Evolutionary conservation across 2,888 invertebrate genomes (phyloP).

Genomic region (Trypoxylon attenuatum): DNA sequence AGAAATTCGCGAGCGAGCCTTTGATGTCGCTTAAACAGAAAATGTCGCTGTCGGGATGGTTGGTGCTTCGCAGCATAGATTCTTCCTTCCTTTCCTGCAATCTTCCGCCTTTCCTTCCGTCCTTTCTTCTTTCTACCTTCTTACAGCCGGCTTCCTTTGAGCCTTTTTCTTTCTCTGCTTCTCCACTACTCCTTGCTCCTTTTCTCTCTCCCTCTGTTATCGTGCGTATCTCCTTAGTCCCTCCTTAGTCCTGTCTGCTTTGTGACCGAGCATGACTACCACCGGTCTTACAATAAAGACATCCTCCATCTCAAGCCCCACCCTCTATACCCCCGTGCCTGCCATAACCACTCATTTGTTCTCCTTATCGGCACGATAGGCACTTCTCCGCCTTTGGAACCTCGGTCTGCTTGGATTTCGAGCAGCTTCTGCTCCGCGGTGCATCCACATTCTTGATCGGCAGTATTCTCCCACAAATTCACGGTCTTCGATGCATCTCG

Average conservation of each 20-base stretch:
- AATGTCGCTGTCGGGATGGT: conserved; percentile 49
- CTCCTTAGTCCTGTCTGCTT: conserved; percentile 47
- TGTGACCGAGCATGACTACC: conserved; percentile 32
- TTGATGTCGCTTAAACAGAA: conserved; percentile 66
- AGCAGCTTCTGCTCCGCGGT: conserved; percentile 9
- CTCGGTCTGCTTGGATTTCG: conserved; percentile 16
- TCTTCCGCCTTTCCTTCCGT: conserved; percentile 25
- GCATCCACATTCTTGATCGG: conserved; percentile 8
- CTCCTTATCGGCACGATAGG: conserved; percentile 53
- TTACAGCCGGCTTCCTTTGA: conserved; percentile 24
- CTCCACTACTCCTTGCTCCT: conserved; percentile 13
- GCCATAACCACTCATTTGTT: conserved; percentile 54
- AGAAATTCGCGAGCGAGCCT: conserved; percentile 62
- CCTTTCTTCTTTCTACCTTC: conserved; percentile 8
- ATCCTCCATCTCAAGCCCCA: conserved; percentile 26
- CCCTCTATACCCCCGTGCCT: conserved; percentile 1
- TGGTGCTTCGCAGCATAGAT: conserved; percentile 38
- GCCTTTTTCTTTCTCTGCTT: conserved; percentile 2
- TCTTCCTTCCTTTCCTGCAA: conserved; percentile 42
- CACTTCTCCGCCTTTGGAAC: conserved; percentile 48
- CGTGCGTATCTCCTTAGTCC: conserved; percentile 53
- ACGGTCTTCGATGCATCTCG: too few relatives aligned
- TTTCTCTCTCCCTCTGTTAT: conserved; percentile 30
- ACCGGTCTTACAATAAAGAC: conserved; percentile 43
- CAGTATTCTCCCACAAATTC: too few relatives aligned